Base-by-base conservation (phyloP, 2,888 invertebrate genomes). In the Cotesia congregata region DNA sequence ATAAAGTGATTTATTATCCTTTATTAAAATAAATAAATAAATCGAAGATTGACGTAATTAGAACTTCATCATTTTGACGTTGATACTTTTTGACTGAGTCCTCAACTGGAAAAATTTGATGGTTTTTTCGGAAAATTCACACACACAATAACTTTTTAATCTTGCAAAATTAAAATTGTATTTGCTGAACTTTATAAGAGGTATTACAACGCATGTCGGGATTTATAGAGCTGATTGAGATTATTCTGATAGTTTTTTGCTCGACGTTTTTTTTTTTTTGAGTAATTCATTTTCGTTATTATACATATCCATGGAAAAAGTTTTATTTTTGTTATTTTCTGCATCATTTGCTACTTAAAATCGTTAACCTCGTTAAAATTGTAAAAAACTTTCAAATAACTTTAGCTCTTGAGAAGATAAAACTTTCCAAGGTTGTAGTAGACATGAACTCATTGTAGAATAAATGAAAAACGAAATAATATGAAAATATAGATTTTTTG, bases 1-100 rank as follows among this genome's bases (percentile, higher is more conserved):
- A 72, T 61, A n/a, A 70, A 70, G 39, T 15, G 70, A 67, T 75
- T 76, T 65, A 71, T 77, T 64, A 69, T 59, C 65, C 71, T 50
- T 50, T 12, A 50, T 4, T 50, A 50, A 50, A 50, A 50, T 12
- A 50, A 50, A 50, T 12, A 12, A 50, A 50, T 50, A 7, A 50
- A 50, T 50, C 4, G 12, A 12, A 12, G 9, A 12, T 50, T 12
- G 64, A 65, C 15, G 3, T 50, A 50, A 50, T 50, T 50, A 50
- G 12, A 50, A 50, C 7, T 12, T 7, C 9, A 50, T 50, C 7
- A 12, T 12, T 50, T 12, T 50, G 30, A 30, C 1, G 20, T 20
- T 20, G 20, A 20, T 20, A 20, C 20, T 20, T 20, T 20, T 20
- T 20, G 20, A 1, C 20, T 20, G 20, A 20, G 20, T 20, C 30